Percentiles rank a stretch among this genome's conserved stretches.
phyloP scores from a whole-genome alignment of 2,113 vertebrate species.

The Prinia subflava region DNA sequence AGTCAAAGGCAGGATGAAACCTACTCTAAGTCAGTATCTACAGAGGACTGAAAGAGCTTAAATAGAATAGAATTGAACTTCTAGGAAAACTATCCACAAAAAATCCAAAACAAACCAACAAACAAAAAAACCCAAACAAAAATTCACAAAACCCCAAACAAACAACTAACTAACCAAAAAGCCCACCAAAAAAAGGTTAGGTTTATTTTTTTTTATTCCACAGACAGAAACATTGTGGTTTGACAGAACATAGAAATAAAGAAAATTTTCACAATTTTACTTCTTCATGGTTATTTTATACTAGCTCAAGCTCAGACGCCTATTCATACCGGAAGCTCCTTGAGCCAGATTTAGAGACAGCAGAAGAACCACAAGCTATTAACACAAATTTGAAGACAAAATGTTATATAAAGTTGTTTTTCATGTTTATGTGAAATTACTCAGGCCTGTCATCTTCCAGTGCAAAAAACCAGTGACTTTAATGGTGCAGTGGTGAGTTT shows the following conservation, averaged over 20 bases:
- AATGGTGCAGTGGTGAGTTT: background rate
- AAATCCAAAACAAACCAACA: background rate
- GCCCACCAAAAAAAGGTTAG: background rate
- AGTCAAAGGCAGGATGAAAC: background rate
- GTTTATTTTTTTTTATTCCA: background rate
- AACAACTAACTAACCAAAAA: background rate
- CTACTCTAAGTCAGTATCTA: background rate
- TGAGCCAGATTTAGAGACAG: background rate
- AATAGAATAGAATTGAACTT: background rate
- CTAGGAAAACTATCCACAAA: background rate
- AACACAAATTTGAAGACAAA: background rate
- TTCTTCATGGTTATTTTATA: background rate
- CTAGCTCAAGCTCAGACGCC: background rate
- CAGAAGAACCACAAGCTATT: background rate
- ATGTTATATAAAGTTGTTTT: background rate
- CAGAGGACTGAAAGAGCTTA: background rate
- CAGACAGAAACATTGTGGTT: background rate
- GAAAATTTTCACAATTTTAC: background rate
- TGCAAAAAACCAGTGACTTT: background rate
- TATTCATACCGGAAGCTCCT: background rate
- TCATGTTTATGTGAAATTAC: background rate
- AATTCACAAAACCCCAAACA: background rate
- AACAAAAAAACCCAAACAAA: background rate
- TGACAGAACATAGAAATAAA: background rate
- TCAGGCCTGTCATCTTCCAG: background rate